Conservation (phyloP, 2,113 vertebrate genomes). For the Xiphophorus couchianus region DNA sequence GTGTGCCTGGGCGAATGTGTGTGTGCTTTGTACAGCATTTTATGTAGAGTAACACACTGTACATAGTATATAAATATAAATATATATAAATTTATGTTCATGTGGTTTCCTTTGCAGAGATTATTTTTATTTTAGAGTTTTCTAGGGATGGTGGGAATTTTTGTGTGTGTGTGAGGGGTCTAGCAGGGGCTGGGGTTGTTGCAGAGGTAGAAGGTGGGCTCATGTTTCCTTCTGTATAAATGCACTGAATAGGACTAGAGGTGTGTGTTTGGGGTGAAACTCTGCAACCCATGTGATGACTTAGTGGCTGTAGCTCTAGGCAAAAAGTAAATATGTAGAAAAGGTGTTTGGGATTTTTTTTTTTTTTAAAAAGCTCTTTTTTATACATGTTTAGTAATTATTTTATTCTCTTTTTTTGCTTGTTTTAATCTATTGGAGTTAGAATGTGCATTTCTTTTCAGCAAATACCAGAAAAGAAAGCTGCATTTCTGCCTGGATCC, state of each 20-base stretch:
- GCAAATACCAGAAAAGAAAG: constrained; percentile 70
- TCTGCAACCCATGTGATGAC: constrained; percentile 60
- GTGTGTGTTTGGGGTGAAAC: constrained; percentile 52
- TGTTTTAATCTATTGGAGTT: constrained; percentile 19
- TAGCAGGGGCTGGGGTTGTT: constrained; percentile 15
- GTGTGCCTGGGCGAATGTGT: constrained; percentile 29
- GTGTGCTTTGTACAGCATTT: constrained; percentile 67
- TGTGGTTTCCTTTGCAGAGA: constrained; percentile 64
- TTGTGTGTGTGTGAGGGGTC: neutral
- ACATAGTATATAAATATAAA: constrained; percentile 76
- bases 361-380: constrained; percentile 50
- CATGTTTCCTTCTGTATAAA: constrained; percentile 47
- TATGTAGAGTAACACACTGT: constrained; percentile 66
- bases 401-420: constrained; percentile 28
- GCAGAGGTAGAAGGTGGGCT: constrained; percentile 36
- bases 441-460: constrained; percentile 57
- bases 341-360: constrained; percentile 31
- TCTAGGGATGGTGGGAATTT: constrained; percentile 46
- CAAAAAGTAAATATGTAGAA: constrained; percentile 40
- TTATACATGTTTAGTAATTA: constrained; percentile 35
- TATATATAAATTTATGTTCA: constrained; percentile 59
- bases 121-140: constrained; percentile 69
- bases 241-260: constrained; percentile 72
- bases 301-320: constrained; percentile 37
- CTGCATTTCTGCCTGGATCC: constrained; percentile 62